A percentile compares a stretch with the other conserved stretches of the same genome.
Evolutionary conservation across 2,797 vertebrate genomes (phyloP).

Genomic region (Acanthurus lineatus): DNA sequence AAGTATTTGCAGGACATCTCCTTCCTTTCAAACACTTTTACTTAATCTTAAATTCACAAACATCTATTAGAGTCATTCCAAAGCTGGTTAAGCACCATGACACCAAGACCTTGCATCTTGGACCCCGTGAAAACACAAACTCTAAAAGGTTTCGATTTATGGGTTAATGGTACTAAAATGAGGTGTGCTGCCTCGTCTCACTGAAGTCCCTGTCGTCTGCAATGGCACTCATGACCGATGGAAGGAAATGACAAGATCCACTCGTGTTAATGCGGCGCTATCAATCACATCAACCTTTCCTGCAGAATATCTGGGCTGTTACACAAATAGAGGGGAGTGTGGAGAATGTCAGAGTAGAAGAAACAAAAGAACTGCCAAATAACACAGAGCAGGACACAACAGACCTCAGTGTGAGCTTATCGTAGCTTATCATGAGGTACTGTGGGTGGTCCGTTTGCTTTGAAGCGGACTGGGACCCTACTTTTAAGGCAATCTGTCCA

Average conservation of each 20-base stretch:
- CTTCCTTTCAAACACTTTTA: conserved; percentile 7
- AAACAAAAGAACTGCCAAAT: conserved; percentile 7
- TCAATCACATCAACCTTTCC: conserved; percentile 35
- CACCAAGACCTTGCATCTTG: not conserved
- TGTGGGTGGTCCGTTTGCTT: not conserved
- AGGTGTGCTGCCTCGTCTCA: conserved; percentile 21
- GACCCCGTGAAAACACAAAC: not conserved
- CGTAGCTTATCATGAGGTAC: not conserved
- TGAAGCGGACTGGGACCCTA: not conserved
- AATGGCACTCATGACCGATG: conserved; percentile 9
- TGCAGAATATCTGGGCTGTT: conserved; percentile 13
- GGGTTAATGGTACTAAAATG: conserved; percentile 3
- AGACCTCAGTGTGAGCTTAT: not conserved
- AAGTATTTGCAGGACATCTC: not conserved
- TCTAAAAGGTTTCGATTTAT: conserved; percentile 4
- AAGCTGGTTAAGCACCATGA: conserved; percentile 11
- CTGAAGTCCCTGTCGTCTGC: conserved; percentile 9
- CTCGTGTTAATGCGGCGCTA: conserved; percentile 6
- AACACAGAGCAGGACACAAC: conserved; percentile 3
- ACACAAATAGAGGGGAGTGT: not conserved
- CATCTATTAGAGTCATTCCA: conserved; percentile 8
- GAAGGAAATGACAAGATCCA: conserved; percentile 33
- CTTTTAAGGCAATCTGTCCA: not conserved
- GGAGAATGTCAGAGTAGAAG: conserved; percentile 8
- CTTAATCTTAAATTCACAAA: conserved; percentile 27